phyloP scores from a whole-genome alignment of 37 sponge, comb jelly and placozoan species.

The Eunapius fragilis region DNA sequence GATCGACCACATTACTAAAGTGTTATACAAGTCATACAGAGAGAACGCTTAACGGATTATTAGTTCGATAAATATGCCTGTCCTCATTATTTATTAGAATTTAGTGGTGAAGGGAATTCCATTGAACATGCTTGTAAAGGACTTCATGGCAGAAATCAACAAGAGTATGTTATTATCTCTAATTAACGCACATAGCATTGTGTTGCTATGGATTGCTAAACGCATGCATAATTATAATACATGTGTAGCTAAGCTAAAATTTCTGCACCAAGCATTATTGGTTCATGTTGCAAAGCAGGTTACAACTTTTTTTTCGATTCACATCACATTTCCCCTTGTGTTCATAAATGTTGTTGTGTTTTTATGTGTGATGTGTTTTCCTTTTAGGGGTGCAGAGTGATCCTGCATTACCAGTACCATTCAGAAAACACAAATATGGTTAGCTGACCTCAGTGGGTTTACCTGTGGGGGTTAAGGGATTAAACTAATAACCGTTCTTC shows the following conservation, averaged over 20 bases:
- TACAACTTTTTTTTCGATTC: background rate
- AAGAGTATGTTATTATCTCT: background rate
- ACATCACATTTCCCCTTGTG: background rate
- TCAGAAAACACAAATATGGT: constrained; percentile 58
- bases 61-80: too few species aligned
- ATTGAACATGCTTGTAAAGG: background rate
- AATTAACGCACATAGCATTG: background rate
- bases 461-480: background rate
- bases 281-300: too few species aligned
- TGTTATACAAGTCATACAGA: too few species aligned
- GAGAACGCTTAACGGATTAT: too few species aligned
- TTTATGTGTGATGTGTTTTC: too few species aligned
- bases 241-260: too few species aligned
- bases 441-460: background rate
- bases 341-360: too few species aligned
- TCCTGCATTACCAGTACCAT: constrained; percentile 29
- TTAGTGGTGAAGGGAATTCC: constrained; percentile 20
- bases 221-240: too few species aligned
- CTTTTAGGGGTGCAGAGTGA: constrained; percentile 7
- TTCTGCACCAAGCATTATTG: too few species aligned
- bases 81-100: background rate
- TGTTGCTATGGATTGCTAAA: too few species aligned
- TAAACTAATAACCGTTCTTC: background rate
- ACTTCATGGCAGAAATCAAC: constrained; percentile 25
- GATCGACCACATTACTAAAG: too few species aligned